A percentile compares a stretch with the other conserved stretches of the same genome.
phyloP scores from a whole-genome alignment of 2,888 invertebrate genomes.

The Keiferia lycopersicella region DNA sequence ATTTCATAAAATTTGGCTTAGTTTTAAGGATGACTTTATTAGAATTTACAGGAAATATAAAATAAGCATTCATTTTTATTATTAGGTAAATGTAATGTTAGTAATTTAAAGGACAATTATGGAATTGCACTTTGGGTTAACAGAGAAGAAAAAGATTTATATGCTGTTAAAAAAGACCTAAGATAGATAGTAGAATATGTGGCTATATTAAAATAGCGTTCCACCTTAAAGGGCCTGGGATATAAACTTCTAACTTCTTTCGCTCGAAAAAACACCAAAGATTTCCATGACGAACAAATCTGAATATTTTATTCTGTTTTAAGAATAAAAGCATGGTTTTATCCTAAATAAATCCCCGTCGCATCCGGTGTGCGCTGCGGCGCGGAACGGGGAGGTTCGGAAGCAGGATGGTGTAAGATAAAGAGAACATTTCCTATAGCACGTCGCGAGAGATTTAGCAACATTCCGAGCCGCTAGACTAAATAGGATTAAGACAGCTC shows the following conservation, averaged over 20 bases:
- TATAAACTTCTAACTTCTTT: background rate
- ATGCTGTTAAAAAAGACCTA: too few relatives aligned
- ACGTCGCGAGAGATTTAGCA: conserved; percentile 74
- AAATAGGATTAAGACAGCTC: too few relatives aligned
- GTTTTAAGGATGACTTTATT: background rate
- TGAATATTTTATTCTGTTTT: conserved; percentile 4
- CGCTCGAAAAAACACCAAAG: background rate
- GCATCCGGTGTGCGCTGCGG: conserved; percentile 67
- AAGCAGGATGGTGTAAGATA: conserved; percentile 79
- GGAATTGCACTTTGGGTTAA: too few relatives aligned
- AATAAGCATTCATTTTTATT: too few relatives aligned
- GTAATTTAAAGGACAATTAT: too few relatives aligned
- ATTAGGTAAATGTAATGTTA: too few relatives aligned
- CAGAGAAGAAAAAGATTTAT: too few relatives aligned
- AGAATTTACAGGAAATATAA: too few relatives aligned
- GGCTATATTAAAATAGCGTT: background rate
- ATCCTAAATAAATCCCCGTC: conserved; percentile 69
- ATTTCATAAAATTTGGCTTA: background rate
- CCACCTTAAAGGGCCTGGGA: background rate
- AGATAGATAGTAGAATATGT: too few relatives aligned
- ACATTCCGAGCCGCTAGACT: conserved; percentile 55
- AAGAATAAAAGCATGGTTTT: conserved; percentile 42
- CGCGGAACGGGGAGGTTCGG: conserved; percentile 67
- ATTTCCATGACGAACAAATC: conserved; percentile 1
- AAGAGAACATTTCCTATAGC: conserved; percentile 80